Percentiles rank a stretch among this genome's conserved stretches.
These are phyloP conservation scores for Drepana falcataria DNA, from an alignment of 2,888 invertebrate genomes.

Conservation along the genomic window DNA sequence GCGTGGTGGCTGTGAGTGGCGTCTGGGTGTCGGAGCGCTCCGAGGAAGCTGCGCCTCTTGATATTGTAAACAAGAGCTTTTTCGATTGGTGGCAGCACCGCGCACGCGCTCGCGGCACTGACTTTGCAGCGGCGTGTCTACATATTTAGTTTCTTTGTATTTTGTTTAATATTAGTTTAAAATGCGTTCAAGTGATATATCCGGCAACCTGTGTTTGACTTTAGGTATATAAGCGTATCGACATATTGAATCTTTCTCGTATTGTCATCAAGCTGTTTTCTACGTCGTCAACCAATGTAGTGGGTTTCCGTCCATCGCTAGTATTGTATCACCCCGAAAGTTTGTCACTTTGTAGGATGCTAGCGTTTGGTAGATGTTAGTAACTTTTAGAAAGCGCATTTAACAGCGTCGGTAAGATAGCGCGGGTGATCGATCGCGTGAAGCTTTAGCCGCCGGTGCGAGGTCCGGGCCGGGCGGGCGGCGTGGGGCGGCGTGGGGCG, in stretches of 20 bases:
- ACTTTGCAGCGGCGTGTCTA: slow-evolving; percentile 39
- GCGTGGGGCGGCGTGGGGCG: slow-evolving; percentile 23
- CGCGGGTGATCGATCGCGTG: slow-evolving; percentile 40
- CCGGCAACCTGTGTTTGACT: no score
- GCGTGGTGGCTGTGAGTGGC: slow-evolving; percentile 23
- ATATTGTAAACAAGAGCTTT: slow-evolving; percentile 73
- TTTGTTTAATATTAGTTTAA: slow-evolving; percentile 5
- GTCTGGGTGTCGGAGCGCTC: slow-evolving; percentile 40
- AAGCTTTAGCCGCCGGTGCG: slow-evolving; percentile 14
- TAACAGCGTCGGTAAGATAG: slow-evolving; percentile 20
- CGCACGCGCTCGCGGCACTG: slow-evolving; percentile 47
- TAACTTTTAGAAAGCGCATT: not conserved
- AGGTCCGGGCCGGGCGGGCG: slow-evolving; percentile 28
- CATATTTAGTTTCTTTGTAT: slow-evolving; percentile 1
- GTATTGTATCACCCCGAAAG: no score
- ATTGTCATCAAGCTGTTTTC: no score
- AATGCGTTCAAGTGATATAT: not conserved
- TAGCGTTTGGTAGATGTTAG: no score
- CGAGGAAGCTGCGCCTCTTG: slow-evolving; percentile 60
- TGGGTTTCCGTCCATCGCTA: no score
- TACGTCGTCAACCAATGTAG: no score
- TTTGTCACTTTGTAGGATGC: no score
- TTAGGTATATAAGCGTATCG: no score
- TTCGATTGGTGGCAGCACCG: slow-evolving; percentile 62
- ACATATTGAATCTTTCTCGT: no score